phyloP scores from a whole-genome alignment of 2,797 vertebrate species.

The Onychomys arenicola region DNA sequence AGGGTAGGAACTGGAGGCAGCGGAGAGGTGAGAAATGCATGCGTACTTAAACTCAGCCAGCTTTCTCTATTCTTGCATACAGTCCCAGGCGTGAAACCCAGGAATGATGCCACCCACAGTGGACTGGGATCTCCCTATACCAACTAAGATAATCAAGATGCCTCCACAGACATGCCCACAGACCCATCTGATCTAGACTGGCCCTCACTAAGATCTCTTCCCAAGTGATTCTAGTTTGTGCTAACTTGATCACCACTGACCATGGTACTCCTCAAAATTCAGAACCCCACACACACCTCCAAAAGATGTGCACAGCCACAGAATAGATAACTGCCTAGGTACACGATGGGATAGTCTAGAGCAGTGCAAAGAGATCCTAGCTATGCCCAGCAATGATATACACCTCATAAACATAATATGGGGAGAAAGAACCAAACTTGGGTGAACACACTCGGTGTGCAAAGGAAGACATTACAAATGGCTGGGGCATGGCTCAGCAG shows the following conservation, averaged over 20 bases:
- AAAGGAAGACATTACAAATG: not conserved
- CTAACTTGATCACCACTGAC: not conserved
- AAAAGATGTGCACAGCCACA: accelerated
- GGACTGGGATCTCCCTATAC: not conserved
- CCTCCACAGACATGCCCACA: not conserved
- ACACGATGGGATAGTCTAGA: accelerated
- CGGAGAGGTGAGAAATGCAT: not conserved
- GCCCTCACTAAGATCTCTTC: no score
- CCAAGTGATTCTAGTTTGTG: not conserved
- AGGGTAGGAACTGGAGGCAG: not conserved
- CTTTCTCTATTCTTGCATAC: not conserved
- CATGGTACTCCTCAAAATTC: not conserved
- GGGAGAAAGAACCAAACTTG: not conserved
- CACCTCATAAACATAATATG: not conserved
- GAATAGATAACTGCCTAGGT: not conserved
- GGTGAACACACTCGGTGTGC: not conserved
- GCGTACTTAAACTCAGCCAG: no score
- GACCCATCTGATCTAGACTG: not conserved
- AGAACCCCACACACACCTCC: accelerated
- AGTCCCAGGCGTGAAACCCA: not conserved
- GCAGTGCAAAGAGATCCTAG: not conserved
- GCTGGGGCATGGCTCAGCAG: not conserved
- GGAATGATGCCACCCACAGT: not conserved
- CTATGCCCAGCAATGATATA: accelerated
- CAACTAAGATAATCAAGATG: not conserved